Evolutionary conservation across 2,797 vertebrate species (phyloP).

Genomic region (Gallinago solitaria): DNA sequence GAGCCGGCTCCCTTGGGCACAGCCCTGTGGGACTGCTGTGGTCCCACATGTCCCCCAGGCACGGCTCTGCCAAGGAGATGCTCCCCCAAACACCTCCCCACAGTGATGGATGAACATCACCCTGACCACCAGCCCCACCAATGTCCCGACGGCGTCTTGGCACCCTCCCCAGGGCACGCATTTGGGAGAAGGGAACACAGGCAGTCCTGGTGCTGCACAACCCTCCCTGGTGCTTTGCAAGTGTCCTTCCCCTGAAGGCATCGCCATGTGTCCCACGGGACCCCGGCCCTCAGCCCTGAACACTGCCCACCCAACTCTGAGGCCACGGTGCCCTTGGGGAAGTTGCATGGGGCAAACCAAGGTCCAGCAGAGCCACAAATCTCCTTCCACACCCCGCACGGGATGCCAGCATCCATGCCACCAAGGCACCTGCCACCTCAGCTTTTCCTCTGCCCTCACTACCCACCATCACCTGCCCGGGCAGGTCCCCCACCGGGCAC

Average conservation of each 20-base stretch:
- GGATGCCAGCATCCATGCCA: not conserved
- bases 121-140: not conserved
- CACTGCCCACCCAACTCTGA: not conserved
- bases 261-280: not conserved
- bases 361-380: not conserved
- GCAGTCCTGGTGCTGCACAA: not conserved
- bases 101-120: not conserved
- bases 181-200: not conserved
- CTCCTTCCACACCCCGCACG: fast-evolving
- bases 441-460: not conserved
- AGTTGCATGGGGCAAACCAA: not conserved
- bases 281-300: not conserved
- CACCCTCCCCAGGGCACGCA: not conserved
- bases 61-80: not conserved
- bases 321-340: fast-evolving
- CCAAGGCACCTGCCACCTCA: not conserved
- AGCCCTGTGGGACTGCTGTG: not conserved
- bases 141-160: not conserved
- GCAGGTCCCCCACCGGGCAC: not conserved
- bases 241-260: not conserved
- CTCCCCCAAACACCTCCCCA: not conserved
- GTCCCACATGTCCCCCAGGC: not conserved
- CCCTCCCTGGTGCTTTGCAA: not conserved
- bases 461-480: not conserved
- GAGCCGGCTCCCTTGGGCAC: not conserved